Conservation (phyloP, 2,113 vertebrate species). For the Oceanodroma tethys region DNA sequence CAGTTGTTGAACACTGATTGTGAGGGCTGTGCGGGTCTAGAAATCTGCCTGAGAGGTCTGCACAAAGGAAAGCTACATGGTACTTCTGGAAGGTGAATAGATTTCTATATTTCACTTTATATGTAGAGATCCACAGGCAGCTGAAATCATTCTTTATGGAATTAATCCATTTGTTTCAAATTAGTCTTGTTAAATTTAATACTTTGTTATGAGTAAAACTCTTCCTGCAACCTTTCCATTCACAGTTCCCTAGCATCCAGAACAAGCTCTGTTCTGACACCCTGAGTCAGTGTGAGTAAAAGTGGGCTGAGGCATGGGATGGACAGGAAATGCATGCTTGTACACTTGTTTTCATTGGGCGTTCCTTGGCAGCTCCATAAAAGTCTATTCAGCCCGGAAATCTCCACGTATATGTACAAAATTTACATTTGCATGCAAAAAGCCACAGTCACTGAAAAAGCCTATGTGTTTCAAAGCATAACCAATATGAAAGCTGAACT, state of each 20-base stretch:
- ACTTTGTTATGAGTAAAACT: not conserved
- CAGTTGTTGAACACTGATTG: not conserved
- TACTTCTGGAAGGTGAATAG: not conserved
- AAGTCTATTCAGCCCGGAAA: too few relatives aligned
- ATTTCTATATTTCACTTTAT: not conserved
- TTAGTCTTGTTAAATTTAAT: not conserved
- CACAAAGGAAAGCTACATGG: not conserved
- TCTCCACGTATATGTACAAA: too few relatives aligned
- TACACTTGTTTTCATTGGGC: slow-evolving; percentile 48
- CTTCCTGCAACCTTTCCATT: slow-evolving; percentile 33
- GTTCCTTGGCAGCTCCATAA: slow-evolving; percentile 44
- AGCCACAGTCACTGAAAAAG: slow-evolving; percentile 47
- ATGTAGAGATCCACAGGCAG: not conserved
- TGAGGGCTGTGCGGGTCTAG: not conserved
- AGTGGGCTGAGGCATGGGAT: slow-evolving; percentile 30
- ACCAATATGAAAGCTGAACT: not conserved
- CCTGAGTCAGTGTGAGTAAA: slow-evolving; percentile 44
- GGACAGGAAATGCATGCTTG: slow-evolving; percentile 63
- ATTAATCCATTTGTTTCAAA: not conserved
- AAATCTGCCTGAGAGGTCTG: not conserved
- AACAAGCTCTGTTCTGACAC: slow-evolving; percentile 50
- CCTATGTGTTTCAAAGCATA: slow-evolving; percentile 37
- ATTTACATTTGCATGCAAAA: slow-evolving; percentile 64
- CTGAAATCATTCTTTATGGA: not conserved
- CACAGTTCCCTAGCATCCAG: slow-evolving; percentile 33